phyloP scores from a whole-genome alignment of 2,888 invertebrate species.

The Epistrophella euchroma region DNA sequence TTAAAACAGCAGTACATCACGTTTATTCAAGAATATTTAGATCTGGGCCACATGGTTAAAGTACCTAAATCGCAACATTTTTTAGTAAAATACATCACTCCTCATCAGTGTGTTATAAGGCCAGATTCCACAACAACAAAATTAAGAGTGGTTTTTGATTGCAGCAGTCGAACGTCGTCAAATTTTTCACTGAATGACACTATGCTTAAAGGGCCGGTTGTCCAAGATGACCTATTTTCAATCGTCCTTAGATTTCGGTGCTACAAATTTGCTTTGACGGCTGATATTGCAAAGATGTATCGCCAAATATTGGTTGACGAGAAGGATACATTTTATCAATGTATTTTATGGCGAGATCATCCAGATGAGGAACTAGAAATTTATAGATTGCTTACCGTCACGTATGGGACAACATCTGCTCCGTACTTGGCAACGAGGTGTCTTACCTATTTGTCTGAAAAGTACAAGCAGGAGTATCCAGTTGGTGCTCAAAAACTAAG shows the following conservation, averaged over 20 bases:
- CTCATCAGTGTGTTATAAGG: not conserved
- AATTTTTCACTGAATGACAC: conserved; percentile 40
- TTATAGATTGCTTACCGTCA: conserved; percentile 58
- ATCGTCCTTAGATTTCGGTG: no score
- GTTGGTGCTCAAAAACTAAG: conserved; percentile 54
- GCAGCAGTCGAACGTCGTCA: not conserved
- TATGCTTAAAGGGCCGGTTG: conserved; percentile 43
- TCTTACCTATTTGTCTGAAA: conserved; percentile 77
- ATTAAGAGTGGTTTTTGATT: conserved; percentile 1
- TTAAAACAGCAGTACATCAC: not conserved
- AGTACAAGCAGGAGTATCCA: not conserved
- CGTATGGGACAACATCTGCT: conserved; percentile 57
- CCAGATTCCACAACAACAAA: not conserved
- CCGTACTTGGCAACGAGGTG: conserved; percentile 32
- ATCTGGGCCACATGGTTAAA: conserved; percentile 33
- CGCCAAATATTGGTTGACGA: conserved; percentile 78
- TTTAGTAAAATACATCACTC: not conserved
- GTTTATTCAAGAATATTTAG: not conserved
- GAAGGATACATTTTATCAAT: conserved; percentile 64
- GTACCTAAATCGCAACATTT: not conserved
- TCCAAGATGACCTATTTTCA: conserved; percentile 32
- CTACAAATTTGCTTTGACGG: conserved; percentile 7
- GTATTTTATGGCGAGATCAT: conserved; percentile 61
- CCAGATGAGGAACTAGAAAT: conserved; percentile 32
- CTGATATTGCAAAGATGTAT: conserved; percentile 78